Evolutionary conservation across 64 coral and sea anemone species (phyloP), one percentile per base, ranked within the genome.

Genomic region (Anthopleura sola): DNA sequence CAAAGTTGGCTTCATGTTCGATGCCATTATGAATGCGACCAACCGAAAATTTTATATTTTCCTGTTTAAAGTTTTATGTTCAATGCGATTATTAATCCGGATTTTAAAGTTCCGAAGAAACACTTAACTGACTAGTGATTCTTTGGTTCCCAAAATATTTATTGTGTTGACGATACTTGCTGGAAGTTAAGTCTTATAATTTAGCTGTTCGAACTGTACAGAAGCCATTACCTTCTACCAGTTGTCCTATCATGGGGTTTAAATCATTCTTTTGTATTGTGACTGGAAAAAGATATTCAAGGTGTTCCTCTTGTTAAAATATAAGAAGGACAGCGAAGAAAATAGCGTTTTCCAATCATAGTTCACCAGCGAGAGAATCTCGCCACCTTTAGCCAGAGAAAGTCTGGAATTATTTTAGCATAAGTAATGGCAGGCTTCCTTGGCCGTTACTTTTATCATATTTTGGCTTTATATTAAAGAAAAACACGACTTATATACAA

Each of bases 191-290:
- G 12, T 53, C 16, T 13, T 14, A 17, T 12, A 2, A 1, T 15
- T 36, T 71, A 71, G 3, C 13, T 4, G 2, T 1, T 32, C 11
- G 9, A 32, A 33, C 14, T 71, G 66, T 71, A 32, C 66, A 36
- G 66, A 71, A 71, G n/a, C 66, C n/a, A 15, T 16, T 71, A 34
- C 29, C 29, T 71, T 71, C 0, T 71, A 16, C 66, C 29, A 71
- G 66, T 71, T 71, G n/a, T 71, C 34, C 26, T 71, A 15, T 85
- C 50, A 84, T 74, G 75, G 36, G 28, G 33, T 57, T 57, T 46
- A 28, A 46, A n/a, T 49, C 62, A 44, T 85, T 85, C 62, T 40
- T 79, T 80, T 87, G 79, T 78, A 38, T 46, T 80, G 26, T 62
- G 36, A 75, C 81, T 75, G 50, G 84, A 55, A 76, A 78, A 6